Base-by-base conservation (phyloP, 2,797 vertebrate genomes). In the Danio choprae region DNA sequence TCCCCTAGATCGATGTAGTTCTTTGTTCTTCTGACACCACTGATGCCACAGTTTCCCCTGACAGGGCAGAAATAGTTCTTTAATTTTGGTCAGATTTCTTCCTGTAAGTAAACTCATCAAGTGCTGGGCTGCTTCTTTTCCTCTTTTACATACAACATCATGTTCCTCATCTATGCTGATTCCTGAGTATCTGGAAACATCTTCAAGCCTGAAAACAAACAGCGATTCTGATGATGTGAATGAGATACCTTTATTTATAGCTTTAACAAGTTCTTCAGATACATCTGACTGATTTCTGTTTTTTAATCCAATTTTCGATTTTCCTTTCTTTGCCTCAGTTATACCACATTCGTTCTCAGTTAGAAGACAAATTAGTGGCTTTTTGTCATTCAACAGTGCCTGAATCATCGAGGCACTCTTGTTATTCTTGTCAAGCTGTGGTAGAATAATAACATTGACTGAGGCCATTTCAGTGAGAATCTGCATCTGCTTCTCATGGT, bases 81-180 rank as follows among this genome's bases (percentile, higher is more conserved):
- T 71, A 4, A 71, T 55, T 41, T 18, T 0, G 5, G 36, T 71
- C 6, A 53, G 11, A 3, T 55, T 0, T 55, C 38, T 71, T 0
- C 40, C 0, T 6, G 16, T 0, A 3, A 55, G 4, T 55, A 55
- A 41, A 20, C 22, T 0, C 10, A 90, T 38, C 43, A 91, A 20
- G 0, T 0, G 0, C 12, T 83, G 0, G 6, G 92, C 92, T 41
- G 87, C 84, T 71, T 56, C 15, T 80, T 91, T 94, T 2, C 89
- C 92, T 48, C 18, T 81, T 59, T 84, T 68, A n/a, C 92, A 95
- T 0, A 51, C 18, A 9, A 18, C 2, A 0, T 36, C 0, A 3
- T 86, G 40, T 3, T 92, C 59, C 86, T 93, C 91, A 85, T 95
- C 94, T 0, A 93, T 78, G 3, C 10, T 4, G 41, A 95, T 87